Evolutionary conservation across 1,140 invertebrate genomes (phyloP).

Genomic region (Drosophila parabipectinata): DNA sequence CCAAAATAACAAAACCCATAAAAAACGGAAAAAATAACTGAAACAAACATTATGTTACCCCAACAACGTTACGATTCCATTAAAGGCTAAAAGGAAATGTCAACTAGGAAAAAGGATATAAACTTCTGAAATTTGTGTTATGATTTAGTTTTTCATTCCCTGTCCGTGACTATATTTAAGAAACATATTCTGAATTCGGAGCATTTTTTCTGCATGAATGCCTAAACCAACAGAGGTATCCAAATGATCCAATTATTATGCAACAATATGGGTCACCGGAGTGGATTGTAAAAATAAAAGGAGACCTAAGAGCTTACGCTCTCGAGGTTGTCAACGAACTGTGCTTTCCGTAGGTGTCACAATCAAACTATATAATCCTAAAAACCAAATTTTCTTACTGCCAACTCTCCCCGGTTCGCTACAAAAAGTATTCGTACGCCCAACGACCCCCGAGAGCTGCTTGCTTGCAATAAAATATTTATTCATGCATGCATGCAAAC

Average conservation of each 20-base stretch:
- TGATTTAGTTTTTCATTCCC: slow-evolving; percentile 5
- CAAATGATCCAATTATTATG: slow-evolving; percentile 1
- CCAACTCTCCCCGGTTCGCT: slow-evolving; percentile 12
- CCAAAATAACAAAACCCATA: slow-evolving; percentile 21
- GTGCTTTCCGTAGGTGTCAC: slow-evolving; percentile 7
- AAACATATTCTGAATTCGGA: slow-evolving; percentile 17
- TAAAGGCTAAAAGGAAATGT: slow-evolving; percentile 42
- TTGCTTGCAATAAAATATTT: slow-evolving; percentile 70
- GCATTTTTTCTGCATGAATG: slow-evolving; percentile 3
- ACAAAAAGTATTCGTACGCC: neutral
- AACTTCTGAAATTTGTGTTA: slow-evolving; percentile 8
- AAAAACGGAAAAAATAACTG: slow-evolving; percentile 7
- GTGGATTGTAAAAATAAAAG: slow-evolving; percentile 1
- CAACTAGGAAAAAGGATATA: slow-evolving; percentile 33
- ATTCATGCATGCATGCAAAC: slow-evolving; percentile 57
- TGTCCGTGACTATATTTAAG: neutral
- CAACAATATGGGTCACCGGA: slow-evolving; percentile 4
- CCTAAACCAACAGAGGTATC: neutral
- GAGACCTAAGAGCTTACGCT: neutral
- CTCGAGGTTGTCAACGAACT: slow-evolving; percentile 27
- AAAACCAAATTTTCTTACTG: slow-evolving; percentile 44
- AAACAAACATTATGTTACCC: slow-evolving; percentile 57
- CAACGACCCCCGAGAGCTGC: slow-evolving; percentile 37
- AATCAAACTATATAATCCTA: slow-evolving; percentile 27
- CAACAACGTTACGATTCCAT: slow-evolving; percentile 65